Base-by-base conservation (phyloP, 1,140 invertebrate genomes). In the Aphelenchoides besseyi region DNA sequence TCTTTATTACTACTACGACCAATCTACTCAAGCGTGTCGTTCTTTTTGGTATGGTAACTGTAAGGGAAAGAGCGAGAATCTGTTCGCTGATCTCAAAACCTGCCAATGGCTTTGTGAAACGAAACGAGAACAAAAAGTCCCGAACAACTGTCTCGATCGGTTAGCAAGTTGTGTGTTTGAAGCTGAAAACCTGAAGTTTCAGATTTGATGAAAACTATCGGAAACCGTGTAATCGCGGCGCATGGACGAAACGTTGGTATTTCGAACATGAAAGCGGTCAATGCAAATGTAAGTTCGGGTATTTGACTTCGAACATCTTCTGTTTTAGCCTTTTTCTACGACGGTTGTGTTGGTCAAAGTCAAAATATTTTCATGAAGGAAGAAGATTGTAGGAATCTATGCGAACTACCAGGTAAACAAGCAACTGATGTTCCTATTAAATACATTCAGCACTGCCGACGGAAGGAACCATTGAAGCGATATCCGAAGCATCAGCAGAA, bases 21-120 rank as follows among this genome's bases (percentile, higher is more conserved):
- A 55, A 12, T 59, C 52, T 3, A 68, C 74, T 23, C 54, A 69
- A 28, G 62, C 66, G 2, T 81, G 79, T 53, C 70, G 72, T 41
- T 78, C 80, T 74, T 81, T 81, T 62, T 81, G 79, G 79, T 80
- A 74, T 68, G 79, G 79, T 28, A 81, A 82, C 48, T 81, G 79
- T 59, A 77, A 75, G 57, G 70, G 77, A 55, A 67, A 63, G 16
- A 74, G 57, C 32, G 48, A 79, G 30, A 81, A 81, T 53, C 75
- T 81, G 37, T 81, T 80, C 62, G 48, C 72, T 5, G 76, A 72
- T 30, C 61, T 79, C n/a, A 66, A 73, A 55, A 70, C 77, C 26
- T 81, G 79, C 68, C 72, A 82, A 71, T 81, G 79, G 79, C 68
- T 82, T 26, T 81, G 79, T 57, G 80, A 82, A 41, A 53, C 72